These are phyloP conservation scores for Rhinoderma darwinii DNA, from an alignment of 2,113 vertebrate genomes.

Conservation along the genomic window DNA sequence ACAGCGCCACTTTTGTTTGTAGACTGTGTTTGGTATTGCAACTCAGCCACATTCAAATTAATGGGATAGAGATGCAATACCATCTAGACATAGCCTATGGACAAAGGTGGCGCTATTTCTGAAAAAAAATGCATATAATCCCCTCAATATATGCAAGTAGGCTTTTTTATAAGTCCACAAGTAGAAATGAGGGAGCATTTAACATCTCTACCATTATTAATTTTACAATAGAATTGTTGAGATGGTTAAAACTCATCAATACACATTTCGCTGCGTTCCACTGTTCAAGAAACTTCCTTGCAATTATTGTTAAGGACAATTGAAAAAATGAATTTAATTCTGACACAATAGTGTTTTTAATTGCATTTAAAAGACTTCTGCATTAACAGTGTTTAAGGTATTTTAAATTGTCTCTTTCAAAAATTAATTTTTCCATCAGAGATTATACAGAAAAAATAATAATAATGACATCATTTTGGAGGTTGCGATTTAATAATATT, in stretches of 20 bases:
- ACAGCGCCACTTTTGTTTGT: too few relatives aligned
- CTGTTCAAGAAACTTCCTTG: conserved; percentile 74
- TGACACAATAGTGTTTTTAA: conserved; percentile 84
- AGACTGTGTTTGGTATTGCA: too few relatives aligned
- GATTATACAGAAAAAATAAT: conserved; percentile 76
- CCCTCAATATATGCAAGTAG: not conserved
- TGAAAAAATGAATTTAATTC: conserved; percentile 79
- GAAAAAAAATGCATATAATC: not conserved
- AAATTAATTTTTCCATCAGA: conserved; percentile 83
- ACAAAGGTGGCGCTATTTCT: not conserved
- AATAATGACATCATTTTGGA: conserved; percentile 90
- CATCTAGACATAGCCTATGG: too few relatives aligned
- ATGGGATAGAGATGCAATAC: too few relatives aligned
- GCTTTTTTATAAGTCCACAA: too few relatives aligned
- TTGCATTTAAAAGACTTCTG: conserved; percentile 80
- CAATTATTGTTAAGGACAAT: conserved; percentile 82
- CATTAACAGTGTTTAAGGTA: conserved; percentile 86
- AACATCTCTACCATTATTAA: not conserved
- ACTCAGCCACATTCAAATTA: too few relatives aligned
- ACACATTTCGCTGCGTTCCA: not conserved
- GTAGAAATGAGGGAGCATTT: not conserved
- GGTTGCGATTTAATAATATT: conserved; percentile 91
- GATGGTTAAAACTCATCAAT: not conserved
- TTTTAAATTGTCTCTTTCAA: conserved; percentile 87
- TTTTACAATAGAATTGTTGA: not conserved